These are phyloP conservation scores for Crossocerus cetratus DNA, from an alignment of 2,888 invertebrate genomes.

Conservation along the genomic window DNA sequence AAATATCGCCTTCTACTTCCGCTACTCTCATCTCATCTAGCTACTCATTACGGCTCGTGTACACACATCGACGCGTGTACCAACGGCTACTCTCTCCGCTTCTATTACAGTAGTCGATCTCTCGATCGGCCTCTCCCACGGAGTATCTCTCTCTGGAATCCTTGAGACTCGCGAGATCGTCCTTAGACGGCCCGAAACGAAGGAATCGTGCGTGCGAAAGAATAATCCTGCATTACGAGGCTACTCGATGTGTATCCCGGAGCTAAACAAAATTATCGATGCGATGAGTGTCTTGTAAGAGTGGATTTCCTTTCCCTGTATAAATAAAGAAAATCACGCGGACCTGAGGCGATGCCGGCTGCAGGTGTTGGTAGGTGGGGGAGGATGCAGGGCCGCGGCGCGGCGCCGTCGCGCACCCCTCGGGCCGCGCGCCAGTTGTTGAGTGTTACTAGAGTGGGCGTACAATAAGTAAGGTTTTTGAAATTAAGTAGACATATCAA, in stretches of 20 bases:
- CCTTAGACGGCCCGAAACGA: slow-evolving; percentile 28
- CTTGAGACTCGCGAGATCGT: neutral
- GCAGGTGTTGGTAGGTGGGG: neutral
- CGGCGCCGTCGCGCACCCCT: slow-evolving; percentile 4
- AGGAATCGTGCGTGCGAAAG: slow-evolving; percentile 32
- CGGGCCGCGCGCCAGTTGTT: slow-evolving; percentile 36
- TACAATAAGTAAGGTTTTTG: slow-evolving; percentile 66
- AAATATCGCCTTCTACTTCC: neutral
- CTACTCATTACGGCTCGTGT: neutral
- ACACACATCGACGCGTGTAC: neutral
- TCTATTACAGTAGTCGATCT: neutral
- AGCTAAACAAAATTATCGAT: slow-evolving; percentile 45
- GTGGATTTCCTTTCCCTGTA: slow-evolving; percentile 47
- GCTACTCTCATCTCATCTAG: neutral
- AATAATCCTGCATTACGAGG: slow-evolving; percentile 41
- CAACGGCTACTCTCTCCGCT: neutral
- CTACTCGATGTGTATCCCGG: slow-evolving; percentile 23
- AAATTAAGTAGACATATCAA: slow-evolving; percentile 72
- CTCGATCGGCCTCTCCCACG: neutral
- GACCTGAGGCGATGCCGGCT: neutral
- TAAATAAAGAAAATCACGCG: slow-evolving; percentile 17
- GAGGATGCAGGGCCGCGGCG: slow-evolving; percentile 19
- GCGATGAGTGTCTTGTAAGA: slow-evolving; percentile 51
- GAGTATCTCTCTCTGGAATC: no score
- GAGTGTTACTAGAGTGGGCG: slow-evolving; percentile 54